phyloP scores from a whole-genome alignment of 1,140 invertebrate genomes.

The Zaprionus inermis region DNA sequence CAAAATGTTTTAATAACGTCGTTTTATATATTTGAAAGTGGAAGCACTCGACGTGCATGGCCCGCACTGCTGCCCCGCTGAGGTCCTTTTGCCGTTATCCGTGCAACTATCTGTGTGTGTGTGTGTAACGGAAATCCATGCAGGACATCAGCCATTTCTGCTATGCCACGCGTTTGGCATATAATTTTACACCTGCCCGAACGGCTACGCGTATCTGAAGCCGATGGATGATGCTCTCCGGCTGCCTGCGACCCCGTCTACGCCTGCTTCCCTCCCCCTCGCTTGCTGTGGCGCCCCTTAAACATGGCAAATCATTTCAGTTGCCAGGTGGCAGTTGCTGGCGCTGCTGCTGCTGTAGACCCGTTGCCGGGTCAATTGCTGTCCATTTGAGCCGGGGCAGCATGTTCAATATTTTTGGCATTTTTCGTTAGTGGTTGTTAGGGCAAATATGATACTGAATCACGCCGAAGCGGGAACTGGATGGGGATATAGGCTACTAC shows the following conservation, averaged over 20 bases:
- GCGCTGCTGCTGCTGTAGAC: slow-evolving; percentile 17
- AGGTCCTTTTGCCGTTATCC: neutral
- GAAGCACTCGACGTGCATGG: slow-evolving; percentile 30
- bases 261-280: neutral
- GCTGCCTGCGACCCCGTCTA: no score
- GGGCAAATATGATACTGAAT: slow-evolving; percentile 38
- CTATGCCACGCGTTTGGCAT: slow-evolving; percentile 64
- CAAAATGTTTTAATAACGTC: slow-evolving; percentile 70
- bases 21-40: slow-evolving; percentile 60
- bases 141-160: slow-evolving; percentile 59
- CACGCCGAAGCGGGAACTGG: slow-evolving; percentile 6
- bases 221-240: slow-evolving; percentile 4
- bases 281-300: slow-evolving; percentile 12
- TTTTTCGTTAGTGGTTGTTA: slow-evolving; percentile 33
- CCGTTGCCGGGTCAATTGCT: slow-evolving; percentile 56
- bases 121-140: slow-evolving; percentile 57
- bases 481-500: neutral
- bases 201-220: slow-evolving; percentile 22
- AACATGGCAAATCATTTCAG: slow-evolving; percentile 46
- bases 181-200: slow-evolving; percentile 73
- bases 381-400: slow-evolving; percentile 43
- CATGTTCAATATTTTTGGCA: slow-evolving; percentile 53
- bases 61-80: neutral
- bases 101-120: slow-evolving; percentile 5
- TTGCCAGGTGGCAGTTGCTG: slow-evolving; percentile 14